Percentiles rank a stretch among this genome's conserved stretches.
phyloP scores from a whole-genome alignment of 2,888 invertebrate species.

The Rhagonycha fulva region DNA sequence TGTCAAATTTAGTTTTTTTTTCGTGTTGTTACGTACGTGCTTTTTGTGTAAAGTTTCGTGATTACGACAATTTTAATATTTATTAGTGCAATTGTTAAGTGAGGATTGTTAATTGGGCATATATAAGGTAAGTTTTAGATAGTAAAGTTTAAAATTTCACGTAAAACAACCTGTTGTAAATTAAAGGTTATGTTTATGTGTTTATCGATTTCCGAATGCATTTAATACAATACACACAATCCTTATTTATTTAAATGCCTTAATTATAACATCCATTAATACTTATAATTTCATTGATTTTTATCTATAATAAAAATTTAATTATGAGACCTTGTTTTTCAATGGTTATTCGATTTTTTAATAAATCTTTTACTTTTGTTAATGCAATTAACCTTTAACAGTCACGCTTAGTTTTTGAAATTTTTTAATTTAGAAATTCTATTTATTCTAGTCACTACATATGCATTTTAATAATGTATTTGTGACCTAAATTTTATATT shows the following conservation, averaged over 20 bases:
- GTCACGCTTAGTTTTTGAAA: neutral
- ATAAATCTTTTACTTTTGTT: neutral
- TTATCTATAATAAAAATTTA: neutral
- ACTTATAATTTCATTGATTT: neutral
- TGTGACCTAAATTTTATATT: neutral
- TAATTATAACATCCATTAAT: neutral
- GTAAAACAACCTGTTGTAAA: slow-evolving; percentile 25
- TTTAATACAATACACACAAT: neutral
- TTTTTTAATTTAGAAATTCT: neutral
- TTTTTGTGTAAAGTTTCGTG: neutral
- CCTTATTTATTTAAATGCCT: neutral
- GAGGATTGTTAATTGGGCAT: neutral
- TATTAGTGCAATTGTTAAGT: neutral
- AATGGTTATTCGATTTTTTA: neutral
- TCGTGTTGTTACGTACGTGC: neutral
- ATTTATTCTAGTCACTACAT: neutral
- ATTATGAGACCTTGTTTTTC: neutral
- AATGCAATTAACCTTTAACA: neutral
- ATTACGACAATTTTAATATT: neutral
- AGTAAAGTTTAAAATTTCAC: neutral
- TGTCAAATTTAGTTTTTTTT: neutral
- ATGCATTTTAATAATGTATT: neutral
- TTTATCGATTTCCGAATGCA: slow-evolving; percentile 19
- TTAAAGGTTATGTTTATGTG: slow-evolving; percentile 26
- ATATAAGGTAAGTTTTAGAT: neutral